phyloP scores from a whole-genome alignment of 2,888 invertebrate species.

The Cantharis rustica region DNA sequence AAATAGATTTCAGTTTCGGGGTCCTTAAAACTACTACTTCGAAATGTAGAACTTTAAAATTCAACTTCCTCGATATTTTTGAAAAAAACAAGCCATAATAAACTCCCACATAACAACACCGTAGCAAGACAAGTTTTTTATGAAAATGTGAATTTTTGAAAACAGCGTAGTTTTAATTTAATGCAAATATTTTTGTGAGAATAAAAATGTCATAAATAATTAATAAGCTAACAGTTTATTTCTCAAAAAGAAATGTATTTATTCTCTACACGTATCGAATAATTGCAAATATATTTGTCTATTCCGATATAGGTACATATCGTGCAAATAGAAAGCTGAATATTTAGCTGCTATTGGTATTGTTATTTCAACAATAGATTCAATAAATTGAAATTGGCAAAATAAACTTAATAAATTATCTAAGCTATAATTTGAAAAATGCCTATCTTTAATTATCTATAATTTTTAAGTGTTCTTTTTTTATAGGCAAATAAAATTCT shows the following conservation, averaged over 20 bases:
- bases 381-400: neutral
- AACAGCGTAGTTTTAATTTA: neutral
- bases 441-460: neutral
- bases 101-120: neutral
- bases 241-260: neutral
- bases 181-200: neutral
- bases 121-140: neutral
- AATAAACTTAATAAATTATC: neutral
- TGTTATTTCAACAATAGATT: slow-evolving; percentile 6
- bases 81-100: neutral
- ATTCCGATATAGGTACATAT: slow-evolving; percentile 4
- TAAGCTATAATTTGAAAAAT: neutral
- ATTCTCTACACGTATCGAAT: neutral
- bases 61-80: neutral
- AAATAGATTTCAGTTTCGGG: neutral
- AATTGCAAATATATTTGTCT: neutral
- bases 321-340: slow-evolving; percentile 13
- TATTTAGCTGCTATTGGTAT: neutral
- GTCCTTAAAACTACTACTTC: neutral
- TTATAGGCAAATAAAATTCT: neutral
- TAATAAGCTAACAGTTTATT: neutral
- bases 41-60: too few relatives aligned
- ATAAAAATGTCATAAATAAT: neutral
- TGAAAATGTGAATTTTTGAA: neutral
- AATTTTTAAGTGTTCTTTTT: neutral